Conservation (phyloP, 2,797 vertebrate genomes). For the Melanotaenia pygmaea region DNA sequence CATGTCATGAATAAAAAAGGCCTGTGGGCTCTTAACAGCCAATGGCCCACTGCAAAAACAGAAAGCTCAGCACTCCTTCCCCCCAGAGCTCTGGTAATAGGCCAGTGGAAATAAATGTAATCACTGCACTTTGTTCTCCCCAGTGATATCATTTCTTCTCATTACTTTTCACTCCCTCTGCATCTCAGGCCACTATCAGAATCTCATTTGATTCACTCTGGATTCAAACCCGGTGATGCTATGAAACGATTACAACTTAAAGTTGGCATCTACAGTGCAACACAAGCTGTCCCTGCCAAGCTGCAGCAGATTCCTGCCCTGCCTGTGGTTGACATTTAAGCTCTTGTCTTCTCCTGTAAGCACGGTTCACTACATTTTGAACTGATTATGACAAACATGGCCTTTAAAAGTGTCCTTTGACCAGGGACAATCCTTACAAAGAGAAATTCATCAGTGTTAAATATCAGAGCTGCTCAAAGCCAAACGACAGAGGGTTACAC, state of each 20-base stretch:
- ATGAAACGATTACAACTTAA: slow-evolving; percentile 77
- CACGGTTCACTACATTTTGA: slow-evolving; percentile 65
- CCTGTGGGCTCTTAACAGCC: slow-evolving; percentile 52
- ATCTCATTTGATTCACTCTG: slow-evolving; percentile 78
- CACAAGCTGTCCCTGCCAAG: slow-evolving; percentile 60
- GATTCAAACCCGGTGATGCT: slow-evolving; percentile 61
- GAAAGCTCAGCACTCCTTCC: slow-evolving; percentile 71
- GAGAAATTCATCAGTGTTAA: slow-evolving; percentile 76
- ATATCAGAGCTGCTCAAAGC: slow-evolving; percentile 47
- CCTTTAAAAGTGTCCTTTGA: slow-evolving; percentile 80
- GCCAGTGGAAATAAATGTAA: slow-evolving; percentile 84
- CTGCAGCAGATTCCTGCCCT: slow-evolving; percentile 46
- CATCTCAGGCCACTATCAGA: slow-evolving; percentile 73
- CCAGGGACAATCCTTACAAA: slow-evolving; percentile 68
- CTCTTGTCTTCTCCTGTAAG: slow-evolving; percentile 54
- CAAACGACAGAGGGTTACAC: slow-evolving; percentile 55
- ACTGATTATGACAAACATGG: slow-evolving; percentile 79
- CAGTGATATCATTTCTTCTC: slow-evolving; percentile 76
- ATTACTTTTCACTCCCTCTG: slow-evolving; percentile 74
- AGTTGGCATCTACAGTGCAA: slow-evolving; percentile 56
- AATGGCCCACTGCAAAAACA: slow-evolving; percentile 66
- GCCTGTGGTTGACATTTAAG: slow-evolving; percentile 75
- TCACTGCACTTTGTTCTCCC: slow-evolving; percentile 83
- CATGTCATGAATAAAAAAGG: slow-evolving; percentile 72
- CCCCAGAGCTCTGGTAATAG: slow-evolving; percentile 72